phyloP scores from a whole-genome alignment of 2,113 vertebrate genomes.

The Pteropus alecto region DNA sequence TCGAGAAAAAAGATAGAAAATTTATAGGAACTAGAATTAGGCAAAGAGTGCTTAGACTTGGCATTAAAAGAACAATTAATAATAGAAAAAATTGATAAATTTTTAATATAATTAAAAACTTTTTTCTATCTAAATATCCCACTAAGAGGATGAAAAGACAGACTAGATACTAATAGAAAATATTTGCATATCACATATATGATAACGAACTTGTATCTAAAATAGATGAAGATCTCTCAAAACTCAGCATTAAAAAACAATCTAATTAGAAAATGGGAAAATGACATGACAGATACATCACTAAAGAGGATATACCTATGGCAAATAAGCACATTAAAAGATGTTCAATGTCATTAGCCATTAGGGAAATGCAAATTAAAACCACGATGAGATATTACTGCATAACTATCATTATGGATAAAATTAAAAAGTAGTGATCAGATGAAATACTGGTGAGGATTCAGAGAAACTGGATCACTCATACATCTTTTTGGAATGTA shows the following conservation, averaged over 20 bases:
- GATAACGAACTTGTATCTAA: background rate
- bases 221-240: background rate
- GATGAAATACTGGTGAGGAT: background rate
- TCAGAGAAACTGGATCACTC: background rate
- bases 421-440: background rate
- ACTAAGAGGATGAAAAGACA: background rate
- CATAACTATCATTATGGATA: background rate
- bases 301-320: background rate
- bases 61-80: background rate
- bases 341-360: background rate
- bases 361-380: background rate
- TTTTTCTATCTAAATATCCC: background rate
- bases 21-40: too few relatives aligned
- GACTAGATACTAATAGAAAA: background rate
- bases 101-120: background rate
- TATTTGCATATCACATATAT: background rate
- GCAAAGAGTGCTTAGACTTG: too few relatives aligned
- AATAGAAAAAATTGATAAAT: background rate
- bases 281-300: background rate
- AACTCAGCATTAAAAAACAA: background rate
- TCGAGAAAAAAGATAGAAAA: background rate
- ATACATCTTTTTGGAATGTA: background rate
- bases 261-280: background rate
- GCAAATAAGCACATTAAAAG: background rate
- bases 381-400: background rate